These are phyloP conservation scores for Norana najaformis DNA, from an alignment of 2,888 invertebrate genomes.

Conservation along the genomic window DNA sequence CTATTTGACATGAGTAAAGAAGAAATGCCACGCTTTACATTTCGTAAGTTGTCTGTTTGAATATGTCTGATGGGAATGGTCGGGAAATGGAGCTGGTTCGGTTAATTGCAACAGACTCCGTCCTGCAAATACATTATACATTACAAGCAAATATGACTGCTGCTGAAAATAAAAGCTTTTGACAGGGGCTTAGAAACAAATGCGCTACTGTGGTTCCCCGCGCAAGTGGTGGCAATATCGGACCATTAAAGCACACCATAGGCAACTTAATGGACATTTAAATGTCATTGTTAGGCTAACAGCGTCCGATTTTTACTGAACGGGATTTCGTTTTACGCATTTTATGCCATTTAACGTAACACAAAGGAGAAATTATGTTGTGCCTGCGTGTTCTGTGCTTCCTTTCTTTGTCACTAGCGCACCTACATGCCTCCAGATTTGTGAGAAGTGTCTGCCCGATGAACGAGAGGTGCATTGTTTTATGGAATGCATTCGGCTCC, in stretches of 20 bases:
- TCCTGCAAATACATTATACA: no score
- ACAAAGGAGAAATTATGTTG: no score
- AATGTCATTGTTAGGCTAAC: neutral
- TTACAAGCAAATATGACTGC: no score
- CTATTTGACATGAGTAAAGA: no score
- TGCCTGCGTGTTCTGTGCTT: neutral
- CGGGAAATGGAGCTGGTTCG: no score
- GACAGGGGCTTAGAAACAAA: neutral
- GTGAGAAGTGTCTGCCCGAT: neutral
- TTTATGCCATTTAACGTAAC: neutral
- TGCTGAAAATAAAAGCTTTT: neutral
- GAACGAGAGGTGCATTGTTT: neutral
- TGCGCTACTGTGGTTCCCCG: neutral
- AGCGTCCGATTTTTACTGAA: neutral
- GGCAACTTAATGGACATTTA: no score
- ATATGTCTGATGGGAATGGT: no score
- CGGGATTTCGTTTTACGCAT: neutral
- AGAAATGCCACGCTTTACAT: no score
- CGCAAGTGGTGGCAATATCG: neutral
- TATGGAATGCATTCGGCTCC: neutral
- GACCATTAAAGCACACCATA: neutral
- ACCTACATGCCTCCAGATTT: neutral
- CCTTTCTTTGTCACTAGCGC: neutral
- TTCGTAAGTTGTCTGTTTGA: no score
- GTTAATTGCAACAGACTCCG: no score